Evolutionary conservation across 1,140 invertebrate genomes (phyloP).

Genomic region (Magallana ariakensis): DNA sequence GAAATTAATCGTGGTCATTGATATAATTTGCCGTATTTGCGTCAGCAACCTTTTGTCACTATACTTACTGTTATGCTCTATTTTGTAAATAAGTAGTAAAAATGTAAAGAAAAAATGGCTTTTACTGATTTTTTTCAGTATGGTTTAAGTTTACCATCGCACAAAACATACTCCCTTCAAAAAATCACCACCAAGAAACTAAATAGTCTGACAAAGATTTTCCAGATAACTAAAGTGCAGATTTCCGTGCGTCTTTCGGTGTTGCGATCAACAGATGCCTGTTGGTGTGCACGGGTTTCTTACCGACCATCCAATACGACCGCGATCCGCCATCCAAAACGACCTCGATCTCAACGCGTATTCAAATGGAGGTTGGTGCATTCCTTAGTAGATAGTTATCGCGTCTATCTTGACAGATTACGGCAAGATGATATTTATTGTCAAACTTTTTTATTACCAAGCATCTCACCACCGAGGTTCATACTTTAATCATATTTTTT

Average conservation of each 20-base stretch:
- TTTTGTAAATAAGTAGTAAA: too few species aligned
- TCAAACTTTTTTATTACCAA: too few species aligned
- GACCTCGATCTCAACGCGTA: conserved; percentile 2
- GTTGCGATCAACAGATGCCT: conserved; percentile 18
- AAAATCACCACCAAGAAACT: conserved; percentile 15
- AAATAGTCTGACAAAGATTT: not conserved
- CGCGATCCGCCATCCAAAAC: not conserved
- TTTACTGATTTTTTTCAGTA: too few species aligned
- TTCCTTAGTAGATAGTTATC: conserved; percentile 8
- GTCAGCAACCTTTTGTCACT: not conserved
- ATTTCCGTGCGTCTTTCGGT: not conserved
- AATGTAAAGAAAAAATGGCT: too few species aligned
- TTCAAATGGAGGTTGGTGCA: not conserved
- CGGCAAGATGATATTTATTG: conserved; percentile 20
- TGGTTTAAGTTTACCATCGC: not conserved
- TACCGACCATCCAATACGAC: not conserved
- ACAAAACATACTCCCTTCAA: not conserved
- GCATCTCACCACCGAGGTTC: too few species aligned
- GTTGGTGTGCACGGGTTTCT: not conserved
- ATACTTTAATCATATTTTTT: too few species aligned
- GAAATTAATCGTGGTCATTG: not conserved
- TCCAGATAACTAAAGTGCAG: not conserved
- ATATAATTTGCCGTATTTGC: not conserved
- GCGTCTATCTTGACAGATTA: conserved; percentile 7
- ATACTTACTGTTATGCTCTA: not conserved